Base-by-base conservation (phyloP, 2,888 invertebrate species). In the Apomyelois bistriatella region DNA sequence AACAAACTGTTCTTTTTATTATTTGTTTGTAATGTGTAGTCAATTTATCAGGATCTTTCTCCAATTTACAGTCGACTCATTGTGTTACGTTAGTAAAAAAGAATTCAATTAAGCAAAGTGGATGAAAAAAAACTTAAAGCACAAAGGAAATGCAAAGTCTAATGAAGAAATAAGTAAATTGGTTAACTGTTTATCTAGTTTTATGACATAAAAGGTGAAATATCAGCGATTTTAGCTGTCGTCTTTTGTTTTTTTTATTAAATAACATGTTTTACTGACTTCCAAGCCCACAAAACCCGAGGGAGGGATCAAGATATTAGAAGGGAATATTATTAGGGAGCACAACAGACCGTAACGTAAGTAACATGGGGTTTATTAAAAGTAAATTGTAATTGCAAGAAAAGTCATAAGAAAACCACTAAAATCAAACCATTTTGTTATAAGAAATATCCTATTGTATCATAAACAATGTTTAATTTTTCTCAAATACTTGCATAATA, bases 271-370 rank as follows among this genome's bases (percentile, higher is more conserved):
- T 7, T 3, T 32, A 32, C 32, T 6, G 32, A 22, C 22, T 22
- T 22, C 22, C 22, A 5, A 22, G 5, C 22, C 22, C 22, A 22
- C 22, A 22, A 22, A 22, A 22, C 22, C 22, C 22, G 5, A 22
- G 22, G 22, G 22, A 22, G 22, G 5, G 22, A 22, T 5, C 22
- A 22, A 2, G 22, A 22, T 22, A 22, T 22, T 22, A 22, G 22
- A 15, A 46, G 13, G 46, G 32, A 13, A n/a, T n/a, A n/a, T n/a
- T n/a, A 46, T 46, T 32, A 46, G 30, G 32, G 46, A 13, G 13
- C n/a, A 46, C 32, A 46, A 7, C 46, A 46, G 46, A 46, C 46
- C 46, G 46, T 30, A 13, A 46, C 46, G 46, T 8, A 32, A 46
- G 32, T 32, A 3, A 46, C 46, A 32, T 7, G 46, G 30, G 3